Percentiles rank a stretch among this genome's conserved stretches.
Conservation (phyloP, 2,113 vertebrate species). For the Scortum barcoo region DNA sequence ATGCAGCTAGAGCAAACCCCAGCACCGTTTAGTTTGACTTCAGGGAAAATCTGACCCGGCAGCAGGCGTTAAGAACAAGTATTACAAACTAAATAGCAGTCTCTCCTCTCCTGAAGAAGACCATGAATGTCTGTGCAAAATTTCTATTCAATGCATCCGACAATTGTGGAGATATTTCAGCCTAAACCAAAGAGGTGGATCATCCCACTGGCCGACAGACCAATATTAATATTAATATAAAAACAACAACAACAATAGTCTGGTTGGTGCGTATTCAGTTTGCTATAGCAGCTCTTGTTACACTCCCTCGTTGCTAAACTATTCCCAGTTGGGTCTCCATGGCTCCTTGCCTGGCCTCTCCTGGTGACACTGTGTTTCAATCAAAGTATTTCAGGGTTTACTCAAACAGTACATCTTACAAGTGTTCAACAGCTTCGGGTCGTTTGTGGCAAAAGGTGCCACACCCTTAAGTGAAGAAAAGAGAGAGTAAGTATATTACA, state of each 20-base stretch:
- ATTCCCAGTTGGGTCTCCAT: background rate
- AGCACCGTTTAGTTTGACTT: too few relatives aligned
- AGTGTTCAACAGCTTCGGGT: slow-evolving; percentile 13
- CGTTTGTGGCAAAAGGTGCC: slow-evolving; percentile 20
- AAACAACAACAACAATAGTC: background rate
- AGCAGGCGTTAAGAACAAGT: too few relatives aligned
- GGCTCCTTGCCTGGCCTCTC: background rate
- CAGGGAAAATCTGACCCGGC: too few relatives aligned
- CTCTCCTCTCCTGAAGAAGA: background rate
- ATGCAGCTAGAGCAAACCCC: too few relatives aligned
- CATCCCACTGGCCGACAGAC: too few relatives aligned
- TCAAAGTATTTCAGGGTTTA: background rate
- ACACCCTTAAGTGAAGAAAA: slow-evolving; percentile 47
- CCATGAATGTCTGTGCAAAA: background rate
- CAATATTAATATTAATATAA: background rate
- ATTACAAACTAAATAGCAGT: too few relatives aligned
- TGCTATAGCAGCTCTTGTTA: background rate
- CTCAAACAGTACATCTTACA: slow-evolving; percentile 1
- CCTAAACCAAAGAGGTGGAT: background rate
- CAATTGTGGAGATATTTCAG: background rate
- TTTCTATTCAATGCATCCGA: background rate
- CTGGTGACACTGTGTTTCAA: background rate
- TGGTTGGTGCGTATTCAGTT: background rate
- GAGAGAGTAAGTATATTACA: slow-evolving; percentile 31
- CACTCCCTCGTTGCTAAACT: background rate